Percentiles rank a stretch among this genome's conserved stretches.
Evolutionary conservation across 2,888 invertebrate species (phyloP).

Genomic region (Charanyca ferruginea): DNA sequence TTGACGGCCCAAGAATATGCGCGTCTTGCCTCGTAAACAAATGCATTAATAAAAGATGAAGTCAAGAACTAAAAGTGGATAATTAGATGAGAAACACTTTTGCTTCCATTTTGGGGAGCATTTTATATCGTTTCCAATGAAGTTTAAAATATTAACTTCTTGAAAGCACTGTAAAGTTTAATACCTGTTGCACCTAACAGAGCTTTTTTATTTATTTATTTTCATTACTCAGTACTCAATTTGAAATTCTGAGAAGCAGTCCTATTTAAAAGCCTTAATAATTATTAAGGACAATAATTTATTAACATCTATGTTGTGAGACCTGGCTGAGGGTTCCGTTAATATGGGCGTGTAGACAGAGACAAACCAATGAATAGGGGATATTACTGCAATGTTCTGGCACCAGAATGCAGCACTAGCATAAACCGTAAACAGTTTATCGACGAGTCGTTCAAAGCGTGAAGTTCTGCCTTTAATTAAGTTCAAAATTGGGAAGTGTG

Average conservation of each 20-base stretch:
- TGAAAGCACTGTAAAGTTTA: not conserved
- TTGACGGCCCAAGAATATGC: not conserved
- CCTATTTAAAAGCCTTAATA: not conserved
- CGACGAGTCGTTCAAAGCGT: no score
- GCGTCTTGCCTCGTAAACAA: not conserved
- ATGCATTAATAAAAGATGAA: not conserved
- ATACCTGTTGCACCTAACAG: not conserved
- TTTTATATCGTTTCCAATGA: not conserved
- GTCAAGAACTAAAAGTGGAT: not conserved
- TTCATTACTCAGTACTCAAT: not conserved
- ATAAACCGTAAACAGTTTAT: no score
- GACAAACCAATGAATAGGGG: no score
- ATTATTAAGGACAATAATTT: not conserved
- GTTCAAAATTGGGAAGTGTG: no score
- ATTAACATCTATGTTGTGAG: not conserved
- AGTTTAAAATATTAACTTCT: not conserved
- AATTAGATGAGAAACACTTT: not conserved
- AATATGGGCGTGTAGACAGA: no score
- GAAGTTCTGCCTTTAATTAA: no score
- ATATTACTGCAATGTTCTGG: no score
- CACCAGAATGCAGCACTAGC: no score
- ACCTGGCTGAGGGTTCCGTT: no score
- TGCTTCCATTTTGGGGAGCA: not conserved
- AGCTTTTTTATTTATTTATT: not conserved
- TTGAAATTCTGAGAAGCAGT: not conserved